Evolutionary conservation across 2,113 vertebrate species (phyloP).

Genomic region (Mustela lutreola): DNA sequence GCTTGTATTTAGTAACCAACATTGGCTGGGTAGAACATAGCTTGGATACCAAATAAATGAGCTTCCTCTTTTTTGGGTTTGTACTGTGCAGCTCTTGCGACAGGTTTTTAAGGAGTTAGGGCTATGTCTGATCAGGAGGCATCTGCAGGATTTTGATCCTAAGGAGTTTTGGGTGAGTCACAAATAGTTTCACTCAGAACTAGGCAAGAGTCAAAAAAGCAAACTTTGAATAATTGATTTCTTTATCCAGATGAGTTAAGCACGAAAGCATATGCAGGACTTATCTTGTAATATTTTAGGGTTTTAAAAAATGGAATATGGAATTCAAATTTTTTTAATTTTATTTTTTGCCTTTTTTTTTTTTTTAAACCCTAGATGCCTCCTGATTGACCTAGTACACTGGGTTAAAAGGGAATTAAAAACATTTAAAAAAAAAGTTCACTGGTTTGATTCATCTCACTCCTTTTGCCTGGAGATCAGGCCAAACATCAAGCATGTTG

Average conservation of each 20-base stretch:
- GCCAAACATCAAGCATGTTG: constrained; percentile 94
- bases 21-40: constrained; percentile 76
- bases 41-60: constrained; percentile 69
- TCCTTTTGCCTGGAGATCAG: constrained; percentile 93
- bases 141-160: constrained; percentile 84
- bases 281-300: constrained; percentile 73
- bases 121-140: constrained; percentile 86
- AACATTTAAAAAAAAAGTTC: constrained; percentile 85
- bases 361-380: constrained; percentile 78
- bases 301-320: constrained; percentile 75
- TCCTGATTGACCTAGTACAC: constrained; percentile 86
- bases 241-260: constrained; percentile 75
- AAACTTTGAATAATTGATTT: constrained; percentile 64
- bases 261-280: constrained; percentile 59
- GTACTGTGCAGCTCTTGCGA: constrained; percentile 90
- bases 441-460: constrained; percentile 89
- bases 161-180: constrained; percentile 44
- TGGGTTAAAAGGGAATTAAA: constrained; percentile 88
- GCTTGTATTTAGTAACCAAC: constrained; percentile 85
- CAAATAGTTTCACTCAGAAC: constrained; percentile 71
- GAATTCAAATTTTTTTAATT: constrained; percentile 37
- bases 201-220: constrained; percentile 69
- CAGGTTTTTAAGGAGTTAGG: constrained; percentile 84
- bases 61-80: constrained; percentile 84
- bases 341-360: constrained; percentile 19